Evolutionary conservation across 2,888 invertebrate genomes (phyloP).

Genomic region (Caenorhabditis drosophilae): DNA sequence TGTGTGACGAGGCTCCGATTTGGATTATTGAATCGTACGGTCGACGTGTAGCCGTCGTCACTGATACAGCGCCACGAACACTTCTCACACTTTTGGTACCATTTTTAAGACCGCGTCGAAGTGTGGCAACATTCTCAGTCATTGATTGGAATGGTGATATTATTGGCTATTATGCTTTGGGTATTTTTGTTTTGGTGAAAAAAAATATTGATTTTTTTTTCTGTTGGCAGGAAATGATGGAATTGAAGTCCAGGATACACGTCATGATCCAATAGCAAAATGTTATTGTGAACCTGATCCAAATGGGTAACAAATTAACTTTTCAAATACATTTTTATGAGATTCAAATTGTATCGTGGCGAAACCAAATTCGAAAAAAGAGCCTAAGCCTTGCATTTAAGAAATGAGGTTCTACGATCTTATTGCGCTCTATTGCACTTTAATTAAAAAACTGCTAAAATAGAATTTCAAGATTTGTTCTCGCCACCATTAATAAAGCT

Average conservation of each 20-base stretch:
- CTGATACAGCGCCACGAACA: constrained; percentile 37
- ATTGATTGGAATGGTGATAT: constrained; percentile 51
- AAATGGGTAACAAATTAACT: constrained; percentile 12
- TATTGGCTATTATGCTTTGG: constrained; percentile 35
- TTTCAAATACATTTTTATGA: too few relatives aligned
- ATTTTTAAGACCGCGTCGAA: constrained; percentile 30
- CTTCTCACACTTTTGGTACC: constrained; percentile 33
- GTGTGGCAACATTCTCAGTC: constrained; percentile 33
- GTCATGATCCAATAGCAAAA: constrained; percentile 35
- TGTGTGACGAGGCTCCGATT: constrained; percentile 49
- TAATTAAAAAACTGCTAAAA: too few relatives aligned
- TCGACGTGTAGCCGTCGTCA: constrained; percentile 42
- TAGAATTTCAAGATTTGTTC: too few relatives aligned
- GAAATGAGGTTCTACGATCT: too few relatives aligned
- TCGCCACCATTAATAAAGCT: too few relatives aligned
- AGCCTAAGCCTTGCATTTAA: too few relatives aligned
- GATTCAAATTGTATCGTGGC: too few relatives aligned
- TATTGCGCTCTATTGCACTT: too few relatives aligned
- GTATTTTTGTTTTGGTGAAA: too few relatives aligned
- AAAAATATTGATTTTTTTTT: constrained; percentile 1
- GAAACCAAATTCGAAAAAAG: too few relatives aligned
- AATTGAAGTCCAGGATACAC: constrained; percentile 36
- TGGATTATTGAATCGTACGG: constrained; percentile 52
- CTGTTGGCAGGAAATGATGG: constrained; percentile 30
- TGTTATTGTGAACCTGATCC: constrained; percentile 32